Evolutionary conservation across 2,113 vertebrate species (phyloP), one percentile per base, ranked within the genome.

Genomic region (Stegostoma tigrinum): DNA sequence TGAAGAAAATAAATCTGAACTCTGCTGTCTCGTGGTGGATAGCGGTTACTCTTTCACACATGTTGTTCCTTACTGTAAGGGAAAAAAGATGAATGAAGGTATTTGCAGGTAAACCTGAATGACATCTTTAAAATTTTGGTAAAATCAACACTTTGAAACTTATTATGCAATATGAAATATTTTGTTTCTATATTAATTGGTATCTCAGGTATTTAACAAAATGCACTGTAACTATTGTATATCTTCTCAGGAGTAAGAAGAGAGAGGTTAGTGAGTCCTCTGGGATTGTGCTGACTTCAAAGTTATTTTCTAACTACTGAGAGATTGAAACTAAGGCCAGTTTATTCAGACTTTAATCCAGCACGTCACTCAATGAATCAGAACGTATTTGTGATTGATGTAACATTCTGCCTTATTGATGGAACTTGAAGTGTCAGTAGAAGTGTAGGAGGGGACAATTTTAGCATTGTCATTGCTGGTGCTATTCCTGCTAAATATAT

Each of bases 11-110:
- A 98, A 98, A 34, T 98, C 98, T 0, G 98, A 99, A 96, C 96
- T 99, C 2, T 99, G 99, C 96, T 99, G 99, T 96, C 97, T 99
- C 96, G 98, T 99, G 96, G 99, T 99, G 87, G 99, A 99, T 96
- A 99, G 98, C 0, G 99, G 99, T 6, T 99, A 99, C 97, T 99
- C 99, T 95, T 99, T 99, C 97, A 99, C 99, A 15, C 99, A 99
- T 97, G 98, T 99, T 95, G 97, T 98, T 96, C 99, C 99, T 72
- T 99, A 99, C 5, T 99, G 99, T 96, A 98, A 99, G 96, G 98
- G 98, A 97, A 99, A 98, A 97, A 99, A 99, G 96, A 98, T 99
- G 97, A 99, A 99, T 95, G 98, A 99, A 95, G 99, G 98, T 72
- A 98, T 99, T 96, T 98, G 98, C 97, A 98, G 99, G 99, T 99